Evolutionary conservation across 2,797 vertebrate species (phyloP).

Genomic region (Coccyzus lansbergi): DNA sequence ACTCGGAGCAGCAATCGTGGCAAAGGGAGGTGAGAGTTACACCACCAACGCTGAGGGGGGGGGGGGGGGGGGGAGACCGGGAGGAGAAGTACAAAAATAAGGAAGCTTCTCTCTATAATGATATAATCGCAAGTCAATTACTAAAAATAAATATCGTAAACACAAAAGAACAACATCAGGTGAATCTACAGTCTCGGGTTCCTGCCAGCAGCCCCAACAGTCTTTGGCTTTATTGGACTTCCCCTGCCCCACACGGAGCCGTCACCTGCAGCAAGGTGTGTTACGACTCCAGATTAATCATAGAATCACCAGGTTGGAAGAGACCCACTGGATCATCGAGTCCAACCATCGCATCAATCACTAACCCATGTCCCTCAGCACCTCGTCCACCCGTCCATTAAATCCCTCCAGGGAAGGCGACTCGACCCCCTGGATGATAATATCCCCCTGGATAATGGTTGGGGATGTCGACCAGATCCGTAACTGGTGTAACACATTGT

Average conservation of each 20-base stretch:
- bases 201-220: constrained; percentile 40
- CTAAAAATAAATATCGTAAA: constrained; percentile 72
- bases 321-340: too few relatives aligned
- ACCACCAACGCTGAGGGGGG: constrained; percentile 41
- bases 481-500: too few relatives aligned
- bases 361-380: too few relatives aligned
- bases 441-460: too few relatives aligned
- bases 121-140: constrained; percentile 17
- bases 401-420: too few relatives aligned
- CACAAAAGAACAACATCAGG: constrained; percentile 31
- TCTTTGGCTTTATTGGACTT: constrained; percentile 62
- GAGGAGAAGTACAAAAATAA: constrained; percentile 72
- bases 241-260: not conserved
- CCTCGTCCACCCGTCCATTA: too few relatives aligned
- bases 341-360: too few relatives aligned
- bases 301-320: too few relatives aligned
- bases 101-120: constrained; percentile 56
- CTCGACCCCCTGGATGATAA: too few relatives aligned
- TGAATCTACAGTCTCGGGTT: constrained; percentile 30
- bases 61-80: not conserved
- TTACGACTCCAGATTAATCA: not conserved
- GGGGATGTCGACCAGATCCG: not conserved
- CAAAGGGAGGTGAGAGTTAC: constrained; percentile 31
- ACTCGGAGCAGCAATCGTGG: constrained; percentile 45
- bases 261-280: not conserved